A percentile compares a stretch with the other conserved stretches of the same genome.
These are phyloP conservation scores for Rhingia campestris DNA, from an alignment of 2,888 invertebrate species.

Conservation along the genomic window DNA sequence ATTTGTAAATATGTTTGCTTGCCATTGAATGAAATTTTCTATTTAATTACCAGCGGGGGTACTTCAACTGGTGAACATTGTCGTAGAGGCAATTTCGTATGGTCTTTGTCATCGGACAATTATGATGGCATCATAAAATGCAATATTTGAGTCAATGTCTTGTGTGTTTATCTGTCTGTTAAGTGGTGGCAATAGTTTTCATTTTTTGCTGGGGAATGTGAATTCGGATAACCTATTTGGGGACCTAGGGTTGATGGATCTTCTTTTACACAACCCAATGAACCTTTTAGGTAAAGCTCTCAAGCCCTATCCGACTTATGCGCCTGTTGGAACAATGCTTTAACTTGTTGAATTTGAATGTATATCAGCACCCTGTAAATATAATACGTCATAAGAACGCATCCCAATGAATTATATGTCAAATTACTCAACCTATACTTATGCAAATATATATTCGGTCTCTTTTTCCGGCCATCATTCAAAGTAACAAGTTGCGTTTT, in stretches of 20 bases:
- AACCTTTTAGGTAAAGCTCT: too few species aligned
- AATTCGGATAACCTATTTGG: constrained; percentile 9
- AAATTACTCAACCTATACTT: too few species aligned
- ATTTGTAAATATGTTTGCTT: constrained; percentile 55
- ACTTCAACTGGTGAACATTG: constrained; percentile 12
- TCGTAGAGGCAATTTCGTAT: constrained; percentile 1
- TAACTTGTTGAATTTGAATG: too few species aligned
- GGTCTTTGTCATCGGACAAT: constrained; percentile 38
- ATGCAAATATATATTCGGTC: too few species aligned
- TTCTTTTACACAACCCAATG: too few species aligned
- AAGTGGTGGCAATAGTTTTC: constrained; percentile 26
- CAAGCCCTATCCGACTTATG: too few species aligned
- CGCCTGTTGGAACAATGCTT: too few species aligned
- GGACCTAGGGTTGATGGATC: neutral
- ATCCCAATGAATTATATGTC: too few species aligned
- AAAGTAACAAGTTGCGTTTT: too few species aligned
- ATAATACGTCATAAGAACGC: too few species aligned
- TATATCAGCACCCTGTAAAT: too few species aligned
- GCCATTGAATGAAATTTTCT: constrained; percentile 68
- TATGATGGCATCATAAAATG: constrained; percentile 43
- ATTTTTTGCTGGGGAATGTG: neutral
- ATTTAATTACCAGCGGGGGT: constrained; percentile 68
- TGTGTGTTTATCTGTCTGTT: constrained; percentile 14
- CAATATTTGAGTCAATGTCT: constrained; percentile 58
- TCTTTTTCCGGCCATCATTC: too few species aligned